These are phyloP conservation scores for Holcopasites calliopsidis DNA, from an alignment of 1,140 invertebrate genomes.

Conservation along the genomic window DNA sequence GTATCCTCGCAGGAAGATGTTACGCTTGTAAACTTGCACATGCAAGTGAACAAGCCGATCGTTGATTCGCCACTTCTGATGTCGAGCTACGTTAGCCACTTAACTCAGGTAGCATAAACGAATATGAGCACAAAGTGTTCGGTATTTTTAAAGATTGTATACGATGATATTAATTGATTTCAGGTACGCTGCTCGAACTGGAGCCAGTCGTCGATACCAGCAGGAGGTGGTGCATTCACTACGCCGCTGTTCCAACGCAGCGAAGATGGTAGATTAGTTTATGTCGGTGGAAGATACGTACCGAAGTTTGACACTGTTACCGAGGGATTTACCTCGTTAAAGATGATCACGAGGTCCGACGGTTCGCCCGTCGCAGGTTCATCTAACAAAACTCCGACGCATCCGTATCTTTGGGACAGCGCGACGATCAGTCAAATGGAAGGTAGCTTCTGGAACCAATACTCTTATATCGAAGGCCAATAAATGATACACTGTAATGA, in stretches of 20 bases:
- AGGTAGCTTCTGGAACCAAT: conserved; percentile 64
- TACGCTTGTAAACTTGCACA: conserved; percentile 94
- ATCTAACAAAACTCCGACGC: conserved; percentile 82
- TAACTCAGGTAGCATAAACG: conserved; percentile 87
- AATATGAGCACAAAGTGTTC: too few relatives aligned
- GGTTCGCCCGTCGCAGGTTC: conserved; percentile 75
- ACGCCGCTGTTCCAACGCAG: conserved; percentile 87
- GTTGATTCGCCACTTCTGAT: conserved; percentile 95
- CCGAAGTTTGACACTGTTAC: conserved; percentile 84
- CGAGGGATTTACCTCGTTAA: conserved; percentile 86
- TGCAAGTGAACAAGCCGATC: conserved; percentile 97
- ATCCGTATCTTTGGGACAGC: conserved; percentile 83
- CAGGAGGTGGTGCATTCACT: conserved; percentile 86
- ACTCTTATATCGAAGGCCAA: not conserved
- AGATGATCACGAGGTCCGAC: conserved; percentile 83
- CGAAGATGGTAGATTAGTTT: conserved; percentile 87
- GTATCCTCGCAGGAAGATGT: conserved; percentile 96
- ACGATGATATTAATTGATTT: conserved; percentile 1
- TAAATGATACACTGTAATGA: too few relatives aligned
- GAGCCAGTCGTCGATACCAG: conserved; percentile 85
- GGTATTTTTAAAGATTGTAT: too few relatives aligned
- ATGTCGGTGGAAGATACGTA: conserved; percentile 85
- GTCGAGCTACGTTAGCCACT: conserved; percentile 95
- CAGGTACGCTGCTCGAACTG: conserved; percentile 85
- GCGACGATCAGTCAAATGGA: conserved; percentile 78